phyloP scores from a whole-genome alignment of 1,140 invertebrate species.

The Riptortus pedestris region DNA sequence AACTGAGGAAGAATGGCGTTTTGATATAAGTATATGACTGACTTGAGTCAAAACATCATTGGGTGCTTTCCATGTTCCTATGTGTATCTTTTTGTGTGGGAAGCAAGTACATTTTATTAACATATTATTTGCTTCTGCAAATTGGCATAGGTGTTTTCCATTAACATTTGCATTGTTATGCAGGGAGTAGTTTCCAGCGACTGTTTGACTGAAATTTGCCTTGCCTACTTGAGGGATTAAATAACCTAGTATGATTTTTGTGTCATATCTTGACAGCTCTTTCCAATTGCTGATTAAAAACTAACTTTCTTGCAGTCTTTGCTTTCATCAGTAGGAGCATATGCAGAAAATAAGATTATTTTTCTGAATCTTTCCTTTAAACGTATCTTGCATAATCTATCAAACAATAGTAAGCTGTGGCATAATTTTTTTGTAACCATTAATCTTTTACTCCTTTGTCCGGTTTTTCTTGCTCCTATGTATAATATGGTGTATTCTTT shows the following conservation, averaged over 20 bases:
- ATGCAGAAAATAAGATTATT: not conserved
- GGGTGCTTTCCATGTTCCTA: not conserved
- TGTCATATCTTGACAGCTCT: not conserved
- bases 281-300: not conserved
- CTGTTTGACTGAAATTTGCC: not conserved
- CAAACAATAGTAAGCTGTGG: constrained; percentile 2
- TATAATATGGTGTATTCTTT: constrained; percentile 21
- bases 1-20: not conserved
- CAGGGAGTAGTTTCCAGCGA: not conserved
- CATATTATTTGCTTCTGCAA: not conserved
- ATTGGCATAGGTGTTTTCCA: not conserved
- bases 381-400: not conserved
- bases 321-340: not conserved
- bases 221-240: not conserved
- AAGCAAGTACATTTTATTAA: not conserved
- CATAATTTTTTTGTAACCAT: constrained; percentile 16
- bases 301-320: not conserved
- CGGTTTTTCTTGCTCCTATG: constrained; percentile 16
- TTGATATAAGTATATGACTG: not conserved
- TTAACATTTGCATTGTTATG: not conserved
- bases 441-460: constrained; percentile 20
- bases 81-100: not conserved
- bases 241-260: not conserved
- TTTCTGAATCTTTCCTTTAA: not conserved
- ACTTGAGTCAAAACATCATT: not conserved